Percentiles rank a stretch among this genome's conserved stretches.
Evolutionary conservation across 2,797 vertebrate genomes (phyloP).

Genomic region (Pipistrellus nathusii): DNA sequence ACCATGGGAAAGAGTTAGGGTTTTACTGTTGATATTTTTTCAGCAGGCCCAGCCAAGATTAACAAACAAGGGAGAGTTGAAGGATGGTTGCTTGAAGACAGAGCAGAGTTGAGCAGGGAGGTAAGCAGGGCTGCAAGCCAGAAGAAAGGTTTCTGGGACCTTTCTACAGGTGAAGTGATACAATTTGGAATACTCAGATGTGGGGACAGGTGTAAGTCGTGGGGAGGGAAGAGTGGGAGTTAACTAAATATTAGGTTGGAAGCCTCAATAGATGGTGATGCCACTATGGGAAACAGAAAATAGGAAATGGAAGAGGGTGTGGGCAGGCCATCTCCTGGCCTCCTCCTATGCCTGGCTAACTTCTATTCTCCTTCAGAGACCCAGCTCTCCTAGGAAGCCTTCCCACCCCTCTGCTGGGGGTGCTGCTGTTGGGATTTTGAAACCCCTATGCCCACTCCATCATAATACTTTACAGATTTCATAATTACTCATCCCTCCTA

Average conservation of each 20-base stretch:
- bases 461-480: background rate
- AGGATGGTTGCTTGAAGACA: background rate
- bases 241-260: background rate
- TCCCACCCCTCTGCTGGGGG: background rate
- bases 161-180: background rate
- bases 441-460: background rate
- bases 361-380: background rate
- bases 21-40: background rate
- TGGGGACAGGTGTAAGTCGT: background rate
- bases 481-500: background rate
- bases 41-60: background rate
- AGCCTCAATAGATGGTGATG: background rate
- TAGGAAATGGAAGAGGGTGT: background rate
- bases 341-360: background rate
- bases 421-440: background rate
- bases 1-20: background rate
- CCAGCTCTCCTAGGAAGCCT: background rate
- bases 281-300: background rate
- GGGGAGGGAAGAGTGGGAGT: background rate
- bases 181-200: background rate
- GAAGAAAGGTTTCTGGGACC: background rate
- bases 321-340: background rate
- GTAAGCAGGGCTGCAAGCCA: background rate
- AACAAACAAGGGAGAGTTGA: background rate
- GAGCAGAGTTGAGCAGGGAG: background rate